A percentile compares a stretch with the other conserved stretches of the same genome.
Evolutionary conservation across 2,113 vertebrate genomes (phyloP).

Genomic region (Geococcyx californianus): DNA sequence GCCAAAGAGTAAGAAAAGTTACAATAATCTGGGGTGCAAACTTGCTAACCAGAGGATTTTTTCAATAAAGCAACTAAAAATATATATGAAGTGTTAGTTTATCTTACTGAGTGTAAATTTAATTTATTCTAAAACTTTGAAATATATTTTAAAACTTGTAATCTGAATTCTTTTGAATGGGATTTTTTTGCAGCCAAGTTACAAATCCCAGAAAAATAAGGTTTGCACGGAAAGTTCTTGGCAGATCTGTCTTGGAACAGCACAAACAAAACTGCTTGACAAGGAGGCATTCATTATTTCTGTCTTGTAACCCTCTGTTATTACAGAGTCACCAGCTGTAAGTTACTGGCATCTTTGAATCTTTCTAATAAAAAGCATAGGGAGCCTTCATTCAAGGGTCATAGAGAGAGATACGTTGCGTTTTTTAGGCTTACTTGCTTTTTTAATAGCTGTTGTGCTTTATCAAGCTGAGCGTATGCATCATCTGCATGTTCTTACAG

Average conservation of each 20-base stretch:
- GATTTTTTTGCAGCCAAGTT: slow-evolving; percentile 7
- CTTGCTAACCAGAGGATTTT: not conserved
- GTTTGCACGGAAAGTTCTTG: slow-evolving; percentile 54
- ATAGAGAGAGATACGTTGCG: not conserved
- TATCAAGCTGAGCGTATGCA: not conserved
- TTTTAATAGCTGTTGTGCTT: not conserved
- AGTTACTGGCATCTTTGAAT: not conserved
- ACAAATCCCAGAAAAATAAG: slow-evolving; percentile 32
- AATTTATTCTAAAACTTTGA: not conserved
- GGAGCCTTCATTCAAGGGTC: not conserved
- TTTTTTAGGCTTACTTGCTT: not conserved
- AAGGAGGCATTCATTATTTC: slow-evolving; percentile 59
- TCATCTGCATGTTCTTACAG: not conserved
- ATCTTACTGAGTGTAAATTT: not conserved
- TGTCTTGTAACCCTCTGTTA: not conserved
- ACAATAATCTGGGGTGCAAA: not conserved
- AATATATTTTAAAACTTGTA: not conserved
- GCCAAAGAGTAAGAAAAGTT: not conserved
- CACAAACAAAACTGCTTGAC: not conserved
- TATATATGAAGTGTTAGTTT: not conserved
- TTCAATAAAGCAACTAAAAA: not conserved
- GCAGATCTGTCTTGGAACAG: not conserved
- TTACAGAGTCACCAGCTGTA: not conserved
- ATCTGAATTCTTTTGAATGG: not conserved
- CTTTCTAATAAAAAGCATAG: not conserved